Evolutionary conservation across 2,888 invertebrate species (phyloP), one percentile per base, ranked within the genome.

Genomic region (Aethes cnicana): DNA sequence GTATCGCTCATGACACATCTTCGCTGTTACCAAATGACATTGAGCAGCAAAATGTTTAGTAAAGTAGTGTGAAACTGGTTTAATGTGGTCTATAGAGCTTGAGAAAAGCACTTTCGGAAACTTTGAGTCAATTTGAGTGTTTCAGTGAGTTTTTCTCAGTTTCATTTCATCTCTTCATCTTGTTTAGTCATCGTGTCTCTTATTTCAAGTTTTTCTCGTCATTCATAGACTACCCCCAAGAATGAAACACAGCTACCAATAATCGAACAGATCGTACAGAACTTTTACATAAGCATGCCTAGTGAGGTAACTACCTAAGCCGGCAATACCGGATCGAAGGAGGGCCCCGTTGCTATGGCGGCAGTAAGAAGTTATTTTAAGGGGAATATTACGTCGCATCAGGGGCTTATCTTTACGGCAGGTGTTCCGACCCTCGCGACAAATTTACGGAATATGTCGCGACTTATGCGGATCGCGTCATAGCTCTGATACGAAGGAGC

Each of bases 351-450:
- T 80, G 84, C 80, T 74, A 81, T 82, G 74, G 83, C 81, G 86
- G 88, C 84, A 80, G 81, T 87, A 85, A 86, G 85, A 87, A 86
- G 86, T 88, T 87, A 88, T 86, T 88, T 86, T 83, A 87, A 52
- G 86, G 88, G 85, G 86, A 77, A 83, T 84, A 84, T 84, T 84
- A 81, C 81, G 83, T 77, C 78, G 77, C 84, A 81, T 84, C 84
- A 76, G 74, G 70, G 75, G 88, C 88, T 89, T 89, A 89, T 89
- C 89, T 89, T 88, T 88, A 88, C 86, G 85, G 85, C 88, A 89
- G 89, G 87, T 88, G 85, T 83, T 82, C 84, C 79, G 72, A 70
- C 68, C 75, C 75, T 66, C 59, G 65, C 68, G 66, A 86, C 87
- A 89, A 89, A 88, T 88, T 88, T 77, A 74, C 80, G 74, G 80